Conservation (phyloP, 1,140 invertebrate genomes). For the Amyelois transitella region DNA sequence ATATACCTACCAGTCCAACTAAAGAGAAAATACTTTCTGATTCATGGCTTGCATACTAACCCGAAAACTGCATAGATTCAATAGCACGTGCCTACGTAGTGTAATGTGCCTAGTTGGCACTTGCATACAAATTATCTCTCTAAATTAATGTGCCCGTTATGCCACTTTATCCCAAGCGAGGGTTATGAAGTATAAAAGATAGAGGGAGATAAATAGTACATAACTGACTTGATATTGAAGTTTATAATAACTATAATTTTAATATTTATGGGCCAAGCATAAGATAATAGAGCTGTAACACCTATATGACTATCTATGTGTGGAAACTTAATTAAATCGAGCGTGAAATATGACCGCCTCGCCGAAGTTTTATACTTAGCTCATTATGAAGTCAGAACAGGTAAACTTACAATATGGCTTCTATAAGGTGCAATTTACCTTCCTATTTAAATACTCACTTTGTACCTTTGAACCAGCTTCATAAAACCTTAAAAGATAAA, state of each 20-base stretch:
- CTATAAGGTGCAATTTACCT: too few relatives aligned
- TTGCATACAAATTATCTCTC: background rate
- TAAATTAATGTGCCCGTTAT: background rate
- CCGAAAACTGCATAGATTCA: background rate
- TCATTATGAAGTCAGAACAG: background rate
- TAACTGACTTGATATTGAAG: too few relatives aligned
- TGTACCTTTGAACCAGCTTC: too few relatives aligned
- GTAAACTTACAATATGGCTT: background rate
- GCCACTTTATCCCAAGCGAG: background rate
- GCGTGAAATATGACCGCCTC: background rate
- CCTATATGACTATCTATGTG: too few relatives aligned
- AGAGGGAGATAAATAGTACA: background rate
- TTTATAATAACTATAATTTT: too few relatives aligned
- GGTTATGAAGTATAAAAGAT: background rate
- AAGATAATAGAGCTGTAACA: too few relatives aligned
- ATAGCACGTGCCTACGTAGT: background rate
- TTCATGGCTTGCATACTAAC: background rate
- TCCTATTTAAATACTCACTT: too few relatives aligned
- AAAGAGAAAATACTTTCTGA: background rate
- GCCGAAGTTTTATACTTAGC: background rate
- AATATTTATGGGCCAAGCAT: too few relatives aligned
- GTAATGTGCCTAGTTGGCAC: background rate
- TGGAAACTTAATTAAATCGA: background rate
- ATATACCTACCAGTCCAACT: background rate
- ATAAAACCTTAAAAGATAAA: too few relatives aligned